Percentiles rank a stretch among this genome's conserved stretches.
phyloP scores from a whole-genome alignment of 2,888 invertebrate genomes.

The Desoria tigrina region DNA sequence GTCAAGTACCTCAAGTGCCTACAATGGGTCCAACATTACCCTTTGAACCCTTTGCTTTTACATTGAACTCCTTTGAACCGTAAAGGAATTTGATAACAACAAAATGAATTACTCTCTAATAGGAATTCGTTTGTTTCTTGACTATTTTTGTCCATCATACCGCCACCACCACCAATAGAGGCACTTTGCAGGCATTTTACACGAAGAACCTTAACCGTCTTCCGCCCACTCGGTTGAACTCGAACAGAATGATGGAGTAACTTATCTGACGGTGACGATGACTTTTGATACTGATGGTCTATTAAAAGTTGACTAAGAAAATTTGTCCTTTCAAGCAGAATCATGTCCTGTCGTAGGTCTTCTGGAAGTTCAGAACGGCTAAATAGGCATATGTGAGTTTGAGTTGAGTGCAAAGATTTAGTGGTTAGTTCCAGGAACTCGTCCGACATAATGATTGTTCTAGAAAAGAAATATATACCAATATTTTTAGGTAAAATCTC shows the following conservation, averaged over 20 bases:
- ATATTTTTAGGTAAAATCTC: background rate
- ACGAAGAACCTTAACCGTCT: conserved; percentile 7
- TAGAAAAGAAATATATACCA: conserved; percentile 16
- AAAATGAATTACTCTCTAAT: conserved; percentile 42
- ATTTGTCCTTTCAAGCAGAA: no score
- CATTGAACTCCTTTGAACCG: conserved; percentile 46
- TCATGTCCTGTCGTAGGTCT: no score
- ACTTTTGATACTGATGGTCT: background rate
- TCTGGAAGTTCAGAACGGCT: background rate
- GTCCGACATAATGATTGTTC: conserved; percentile 32
- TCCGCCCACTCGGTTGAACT: background rate
- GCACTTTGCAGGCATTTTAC: no score
- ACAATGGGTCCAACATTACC: no score
- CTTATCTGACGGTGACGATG: background rate
- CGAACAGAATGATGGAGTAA: background rate
- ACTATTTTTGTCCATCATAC: background rate
- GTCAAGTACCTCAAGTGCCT: no score
- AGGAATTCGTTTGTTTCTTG: conserved; percentile 20
- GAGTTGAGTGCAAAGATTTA: conserved; percentile 30
- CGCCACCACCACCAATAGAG: no score
- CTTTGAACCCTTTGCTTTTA: conserved; percentile 44
- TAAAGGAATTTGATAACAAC: conserved; percentile 48
- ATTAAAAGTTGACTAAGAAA: background rate
- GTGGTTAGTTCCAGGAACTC: conserved; percentile 38
- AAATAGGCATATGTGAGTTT: conserved; percentile 30